Percentiles rank a stretch among this genome's conserved stretches.
Conservation (phyloP, 2,113 vertebrate species). For the Irena cyanogastra region DNA sequence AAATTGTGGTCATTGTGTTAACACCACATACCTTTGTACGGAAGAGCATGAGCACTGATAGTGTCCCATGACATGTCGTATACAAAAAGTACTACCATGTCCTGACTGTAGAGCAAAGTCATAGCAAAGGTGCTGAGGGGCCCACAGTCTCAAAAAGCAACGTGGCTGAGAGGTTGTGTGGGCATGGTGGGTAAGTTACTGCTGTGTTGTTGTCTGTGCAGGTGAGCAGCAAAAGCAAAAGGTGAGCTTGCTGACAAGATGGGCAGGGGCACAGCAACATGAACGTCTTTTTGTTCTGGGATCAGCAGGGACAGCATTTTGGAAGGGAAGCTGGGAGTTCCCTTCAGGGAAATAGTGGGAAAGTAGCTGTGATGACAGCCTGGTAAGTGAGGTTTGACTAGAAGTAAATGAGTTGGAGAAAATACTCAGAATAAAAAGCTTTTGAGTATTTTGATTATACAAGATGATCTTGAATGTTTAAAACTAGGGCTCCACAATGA, state of each 20-base stretch:
- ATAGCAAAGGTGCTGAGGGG: neutral
- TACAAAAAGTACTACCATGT: neutral
- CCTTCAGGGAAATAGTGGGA: neutral
- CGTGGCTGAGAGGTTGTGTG: neutral
- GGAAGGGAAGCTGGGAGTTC: neutral
- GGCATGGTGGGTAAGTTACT: neutral
- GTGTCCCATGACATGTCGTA: neutral
- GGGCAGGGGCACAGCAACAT: neutral
- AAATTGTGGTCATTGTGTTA: neutral
- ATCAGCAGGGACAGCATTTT: rapidly evolving
- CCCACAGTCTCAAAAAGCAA: neutral
- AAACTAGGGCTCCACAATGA: neutral
- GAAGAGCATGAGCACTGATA: neutral
- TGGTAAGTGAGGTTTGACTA: neutral
- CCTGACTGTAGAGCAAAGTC: neutral
- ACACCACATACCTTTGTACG: rapidly evolving
- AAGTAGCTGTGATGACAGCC: neutral
- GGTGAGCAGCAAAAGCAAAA: neutral
- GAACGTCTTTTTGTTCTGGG: neutral
- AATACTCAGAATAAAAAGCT: neutral
- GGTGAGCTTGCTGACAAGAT: neutral
- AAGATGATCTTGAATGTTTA: neutral
- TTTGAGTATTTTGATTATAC: neutral
- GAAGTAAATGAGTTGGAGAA: neutral
- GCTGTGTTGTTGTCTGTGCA: neutral